phyloP scores from a whole-genome alignment of 2,113 vertebrate genomes.

The Sterrhoptilus dennistouni region DNA sequence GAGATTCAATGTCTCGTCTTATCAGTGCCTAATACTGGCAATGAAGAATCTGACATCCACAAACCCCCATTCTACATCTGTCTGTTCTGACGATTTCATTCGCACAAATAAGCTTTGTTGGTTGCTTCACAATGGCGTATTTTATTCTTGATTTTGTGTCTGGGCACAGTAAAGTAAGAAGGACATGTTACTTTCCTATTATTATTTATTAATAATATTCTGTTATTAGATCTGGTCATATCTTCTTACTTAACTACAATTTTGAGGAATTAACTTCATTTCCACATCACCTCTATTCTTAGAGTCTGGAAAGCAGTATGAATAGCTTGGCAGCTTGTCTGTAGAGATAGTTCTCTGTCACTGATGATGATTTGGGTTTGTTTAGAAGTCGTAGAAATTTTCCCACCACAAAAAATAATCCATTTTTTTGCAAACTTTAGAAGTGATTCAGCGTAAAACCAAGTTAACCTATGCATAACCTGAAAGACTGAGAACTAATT shows the following conservation, averaged over 20 bases:
- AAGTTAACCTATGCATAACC: not conserved
- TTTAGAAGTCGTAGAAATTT: not conserved
- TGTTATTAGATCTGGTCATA: not conserved
- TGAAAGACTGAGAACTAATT: not conserved
- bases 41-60: slow-evolving; percentile 43
- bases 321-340: not conserved
- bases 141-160: not conserved
- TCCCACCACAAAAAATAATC: not conserved
- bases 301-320: not conserved
- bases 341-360: not conserved
- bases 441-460: not conserved
- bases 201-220: not conserved
- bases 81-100: slow-evolving; percentile 26
- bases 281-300: not conserved
- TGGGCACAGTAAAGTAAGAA: not conserved
- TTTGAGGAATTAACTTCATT: not conserved
- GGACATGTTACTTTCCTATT: not conserved
- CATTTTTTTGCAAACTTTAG: not conserved
- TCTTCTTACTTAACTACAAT: not conserved
- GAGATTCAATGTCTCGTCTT: slow-evolving; percentile 33
- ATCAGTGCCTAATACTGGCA: not conserved
- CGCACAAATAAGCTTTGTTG: slow-evolving; percentile 15
- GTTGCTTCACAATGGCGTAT: not conserved
- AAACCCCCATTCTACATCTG: not conserved
- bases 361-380: not conserved